Evolutionary conservation across 2,797 vertebrate species (phyloP).

Genomic region (Dicrostonyx torquatus): DNA sequence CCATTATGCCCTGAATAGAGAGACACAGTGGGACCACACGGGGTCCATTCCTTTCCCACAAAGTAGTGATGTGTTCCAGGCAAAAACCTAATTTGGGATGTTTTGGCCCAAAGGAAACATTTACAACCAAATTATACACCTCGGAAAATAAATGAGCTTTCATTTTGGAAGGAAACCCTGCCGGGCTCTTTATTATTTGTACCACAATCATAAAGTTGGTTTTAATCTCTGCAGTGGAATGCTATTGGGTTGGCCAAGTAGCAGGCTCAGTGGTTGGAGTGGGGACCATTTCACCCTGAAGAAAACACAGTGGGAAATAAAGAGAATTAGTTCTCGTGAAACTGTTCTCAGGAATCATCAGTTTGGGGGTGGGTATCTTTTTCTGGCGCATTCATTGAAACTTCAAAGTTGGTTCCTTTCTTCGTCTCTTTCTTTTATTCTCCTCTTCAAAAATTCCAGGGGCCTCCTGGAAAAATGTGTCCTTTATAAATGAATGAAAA

Average conservation of each 20-base stretch:
- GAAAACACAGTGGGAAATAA: conserved; percentile 53
- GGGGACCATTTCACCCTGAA: conserved; percentile 64
- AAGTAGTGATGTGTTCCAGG: conserved; percentile 77
- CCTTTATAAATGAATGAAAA: conserved; percentile 73
- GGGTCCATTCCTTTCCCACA: conserved; percentile 68
- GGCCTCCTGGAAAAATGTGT: conserved; percentile 35
- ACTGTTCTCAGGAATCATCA: conserved; percentile 61
- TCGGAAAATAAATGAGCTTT: conserved; percentile 82
- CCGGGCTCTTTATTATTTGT: conserved; percentile 79
- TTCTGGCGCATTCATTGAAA: conserved; percentile 44
- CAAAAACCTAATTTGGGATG: conserved; percentile 72
- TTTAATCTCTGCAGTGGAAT: conserved; percentile 80
- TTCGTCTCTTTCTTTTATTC: conserved; percentile 55
- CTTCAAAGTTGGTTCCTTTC: conserved; percentile 60
- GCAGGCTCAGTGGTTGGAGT: conserved; percentile 66
- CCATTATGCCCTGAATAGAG: not conserved
- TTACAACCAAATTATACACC: conserved; percentile 83
- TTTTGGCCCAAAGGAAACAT: conserved; percentile 82
- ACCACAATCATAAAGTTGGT: conserved; percentile 82
- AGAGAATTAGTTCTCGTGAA: conserved; percentile 58
- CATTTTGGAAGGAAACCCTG: conserved; percentile 77
- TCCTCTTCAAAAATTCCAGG: conserved; percentile 62
- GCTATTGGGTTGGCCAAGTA: conserved; percentile 72
- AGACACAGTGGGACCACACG: conserved; percentile 50
- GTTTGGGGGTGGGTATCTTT: not conserved